Evolutionary conservation across 2,113 vertebrate genomes (phyloP).

Genomic region (Synodontis membranacea): DNA sequence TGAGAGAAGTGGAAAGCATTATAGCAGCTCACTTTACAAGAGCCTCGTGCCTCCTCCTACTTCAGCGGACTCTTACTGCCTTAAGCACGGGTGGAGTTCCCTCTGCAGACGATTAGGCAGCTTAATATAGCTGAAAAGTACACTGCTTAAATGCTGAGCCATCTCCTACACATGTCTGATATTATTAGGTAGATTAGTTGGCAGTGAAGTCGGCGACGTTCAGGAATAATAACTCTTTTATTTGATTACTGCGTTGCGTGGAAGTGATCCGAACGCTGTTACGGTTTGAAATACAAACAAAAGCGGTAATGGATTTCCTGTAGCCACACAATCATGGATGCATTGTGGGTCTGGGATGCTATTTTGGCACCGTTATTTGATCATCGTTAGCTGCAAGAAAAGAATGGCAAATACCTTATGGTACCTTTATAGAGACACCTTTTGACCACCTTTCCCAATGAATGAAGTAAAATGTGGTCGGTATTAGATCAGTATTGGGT

Average conservation of each 20-base stretch:
- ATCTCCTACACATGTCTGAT: slow-evolving; percentile 31
- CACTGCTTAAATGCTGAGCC: slow-evolving; percentile 23
- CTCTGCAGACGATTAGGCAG: slow-evolving; percentile 16
- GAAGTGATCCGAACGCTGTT: not conserved
- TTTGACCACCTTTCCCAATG: not conserved
- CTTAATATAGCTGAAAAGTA: not conserved
- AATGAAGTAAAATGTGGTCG: not conserved
- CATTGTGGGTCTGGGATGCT: not conserved
- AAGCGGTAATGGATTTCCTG: slow-evolving; percentile 13
- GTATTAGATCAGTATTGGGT: not conserved
- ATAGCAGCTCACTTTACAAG: slow-evolving; percentile 67
- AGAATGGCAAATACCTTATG: not conserved
- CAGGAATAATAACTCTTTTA: slow-evolving; percentile 3
- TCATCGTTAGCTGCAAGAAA: not conserved
- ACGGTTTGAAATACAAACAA: not conserved
- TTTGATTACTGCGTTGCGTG: not conserved
- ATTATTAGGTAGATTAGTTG: not conserved
- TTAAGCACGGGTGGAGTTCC: not conserved
- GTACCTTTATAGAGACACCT: not conserved
- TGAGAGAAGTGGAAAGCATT: slow-evolving; percentile 70
- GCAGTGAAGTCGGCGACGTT: not conserved
- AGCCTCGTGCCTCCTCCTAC: slow-evolving; percentile 45
- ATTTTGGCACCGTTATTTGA: not conserved
- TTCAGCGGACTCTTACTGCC: slow-evolving; percentile 40
- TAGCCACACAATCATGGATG: not conserved